Evolutionary conservation across 2,113 vertebrate genomes (phyloP), one percentile per base, ranked within the genome.

Genomic region (Phycodurus eques): DNA sequence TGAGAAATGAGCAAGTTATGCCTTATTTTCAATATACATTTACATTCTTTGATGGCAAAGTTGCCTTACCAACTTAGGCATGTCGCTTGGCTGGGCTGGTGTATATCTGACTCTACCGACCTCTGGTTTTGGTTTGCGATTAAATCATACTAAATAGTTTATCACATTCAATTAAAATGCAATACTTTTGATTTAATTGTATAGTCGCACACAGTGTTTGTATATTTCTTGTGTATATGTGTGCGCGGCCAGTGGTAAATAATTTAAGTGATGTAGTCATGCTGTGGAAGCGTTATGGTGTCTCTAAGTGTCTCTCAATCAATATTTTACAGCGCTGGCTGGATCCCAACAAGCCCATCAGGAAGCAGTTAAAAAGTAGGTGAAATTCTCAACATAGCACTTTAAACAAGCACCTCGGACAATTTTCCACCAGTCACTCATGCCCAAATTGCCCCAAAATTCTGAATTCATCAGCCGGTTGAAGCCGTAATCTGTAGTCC

Each of bases 321-420:
- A 88, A 89, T 92, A 72, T 91, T 88, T 93, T 93, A 83, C 94
- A 99, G 98, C 95, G 95, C 91, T 99, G 98, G 98, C 90, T 99
- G 91, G 98, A 99, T 94, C 93, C 96, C 89, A 98, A 95, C 92
- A 99, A 99, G 92, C 96, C 94, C 80, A 94, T 99, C 93, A 96
- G 96, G 92, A 99, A 99, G 91, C 98, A 99, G 91, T 94, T 99
- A 89, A 99, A 98, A 94, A 95, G 98, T 99, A 91, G 93, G 98
- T 94, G 88, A 83, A 89, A 81, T 75, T 74, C 66, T 74, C 78
- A 46, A 35, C 80, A 81, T 43, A 31, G 22, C 74, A 71, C 75
- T 61, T 73, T 14, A 13, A 73, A n/a, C 5, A 33, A 51, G 9
- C 78, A 87, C 81, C 85, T 76, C 77, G 0, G 8, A 75, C 64